phyloP scores from a whole-genome alignment of 2,797 vertebrate genomes.

The Clamator glandarius region DNA sequence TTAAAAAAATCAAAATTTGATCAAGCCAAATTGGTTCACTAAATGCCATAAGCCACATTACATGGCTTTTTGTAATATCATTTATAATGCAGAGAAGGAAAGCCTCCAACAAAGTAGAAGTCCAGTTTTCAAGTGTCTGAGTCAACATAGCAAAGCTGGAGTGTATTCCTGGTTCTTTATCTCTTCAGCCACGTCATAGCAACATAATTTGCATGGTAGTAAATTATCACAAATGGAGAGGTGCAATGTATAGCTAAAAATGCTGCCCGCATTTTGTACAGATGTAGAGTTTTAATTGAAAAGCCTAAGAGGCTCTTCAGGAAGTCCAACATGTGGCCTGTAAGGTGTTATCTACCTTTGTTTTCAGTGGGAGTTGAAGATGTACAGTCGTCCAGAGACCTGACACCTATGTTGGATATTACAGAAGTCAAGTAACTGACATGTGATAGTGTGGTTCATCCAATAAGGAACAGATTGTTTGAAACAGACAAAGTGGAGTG shows the following conservation, averaged over 20 bases:
- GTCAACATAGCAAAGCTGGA: neutral
- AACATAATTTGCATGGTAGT: neutral
- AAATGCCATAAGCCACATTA: neutral
- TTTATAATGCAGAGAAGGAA: neutral
- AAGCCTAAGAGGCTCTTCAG: constrained; percentile 6
- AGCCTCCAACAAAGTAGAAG: neutral
- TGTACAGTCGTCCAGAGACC: neutral
- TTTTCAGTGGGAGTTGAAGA: constrained; percentile 29
- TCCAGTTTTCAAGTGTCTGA: neutral
- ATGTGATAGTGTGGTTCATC: constrained; percentile 41
- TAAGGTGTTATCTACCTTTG: constrained; percentile 10
- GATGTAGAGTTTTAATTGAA: neutral
- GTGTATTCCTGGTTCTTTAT: neutral
- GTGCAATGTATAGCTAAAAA: constrained; percentile 1
- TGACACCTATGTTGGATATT: constrained; percentile 41
- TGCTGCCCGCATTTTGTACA: neutral
- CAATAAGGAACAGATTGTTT: constrained; percentile 63
- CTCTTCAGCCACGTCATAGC: neutral
- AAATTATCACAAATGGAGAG: neutral
- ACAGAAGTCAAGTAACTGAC: constrained; percentile 56
- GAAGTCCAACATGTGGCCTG: neutral
- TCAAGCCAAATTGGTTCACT: neutral
- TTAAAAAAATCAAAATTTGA: neutral
- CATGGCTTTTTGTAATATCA: neutral
- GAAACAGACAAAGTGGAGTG: constrained; percentile 54